Evolutionary conservation across 2,797 vertebrate genomes (phyloP), one percentile per base, ranked within the genome.

Genomic region (Artibeus lituratus): DNA sequence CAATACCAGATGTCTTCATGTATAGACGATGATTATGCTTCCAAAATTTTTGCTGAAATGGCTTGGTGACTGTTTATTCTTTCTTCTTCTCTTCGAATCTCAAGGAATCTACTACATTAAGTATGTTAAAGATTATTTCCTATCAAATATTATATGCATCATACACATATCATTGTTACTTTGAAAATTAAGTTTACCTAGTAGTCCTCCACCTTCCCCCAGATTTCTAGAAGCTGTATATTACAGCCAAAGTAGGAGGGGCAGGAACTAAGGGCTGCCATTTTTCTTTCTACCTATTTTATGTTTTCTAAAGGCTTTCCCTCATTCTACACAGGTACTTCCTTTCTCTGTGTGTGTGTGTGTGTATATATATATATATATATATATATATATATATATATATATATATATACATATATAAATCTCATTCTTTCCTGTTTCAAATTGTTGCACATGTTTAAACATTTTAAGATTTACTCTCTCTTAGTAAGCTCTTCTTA

Each of bases 41-140:
- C 49, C 76, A 91, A 92, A 92, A 81, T 84, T 94, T 59, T 95
- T 93, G 59, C 74, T 72, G 83, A 80, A 70, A 62, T 80, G 19
- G 67, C 21, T 76, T 5, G 7, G 15, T 90, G 32, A 74, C 59
- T 93, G 15, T 16, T 83, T 90, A 35, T 35, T 76, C 12, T 69
- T 72, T 76, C 62, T 55, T 6, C 10, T 39, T 12, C 0, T 94
- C 37, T 93, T 87, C 91, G 77, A 82, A 76, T 69, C 44, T 96
- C 29, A 85, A 78, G 18, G 39, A 62, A 74, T 47, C 35, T 62
- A 49, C 32, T 81, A 57, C 7, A n/a, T 94, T 87, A 85, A 83
- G 18, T 65, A 73, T 18, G 12, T 94, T 77, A 89, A 95, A 84
- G 19, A 87, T 83, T 29, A 80, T 86, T 89, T 19, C 29, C 11